These are phyloP conservation scores for Lycaon pictus DNA, from an alignment of 2,113 vertebrate species.

Conservation along the genomic window DNA sequence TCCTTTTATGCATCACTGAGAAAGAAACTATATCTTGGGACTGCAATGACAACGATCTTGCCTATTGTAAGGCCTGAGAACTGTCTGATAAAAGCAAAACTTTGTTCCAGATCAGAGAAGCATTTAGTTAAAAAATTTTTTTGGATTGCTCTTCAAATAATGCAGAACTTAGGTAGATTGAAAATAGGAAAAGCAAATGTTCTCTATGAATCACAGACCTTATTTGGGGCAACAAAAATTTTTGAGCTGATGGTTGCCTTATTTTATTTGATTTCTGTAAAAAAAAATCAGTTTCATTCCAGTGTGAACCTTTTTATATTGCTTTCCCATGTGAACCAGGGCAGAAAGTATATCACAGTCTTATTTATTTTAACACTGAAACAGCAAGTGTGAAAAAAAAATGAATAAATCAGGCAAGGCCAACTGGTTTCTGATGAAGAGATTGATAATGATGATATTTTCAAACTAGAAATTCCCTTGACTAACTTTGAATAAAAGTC, in stretches of 20 bases:
- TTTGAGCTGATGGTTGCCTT: conserved; percentile 9
- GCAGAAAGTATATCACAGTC: background rate
- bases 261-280: background rate
- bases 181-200: conserved; percentile 49
- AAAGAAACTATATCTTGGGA: conserved; percentile 78
- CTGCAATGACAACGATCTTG: conserved; percentile 78
- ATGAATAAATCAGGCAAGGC: background rate
- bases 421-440: background rate
- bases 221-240: background rate
- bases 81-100: conserved; percentile 79
- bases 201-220: conserved; percentile 8
- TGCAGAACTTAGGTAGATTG: conserved; percentile 6
- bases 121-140: conserved; percentile 74
- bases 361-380: conserved; percentile 33
- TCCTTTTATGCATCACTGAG: conserved; percentile 79
- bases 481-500: background rate
- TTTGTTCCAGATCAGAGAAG: conserved; percentile 79
- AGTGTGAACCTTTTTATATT: conserved; percentile 52
- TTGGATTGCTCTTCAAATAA: conserved; percentile 76
- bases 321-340: conserved; percentile 66
- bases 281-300: background rate
- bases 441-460: background rate
- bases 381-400: background rate
- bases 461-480: background rate
- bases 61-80: conserved; percentile 80